phyloP scores from a whole-genome alignment of 2,113 vertebrate species.

The Leptosomus discolor region DNA sequence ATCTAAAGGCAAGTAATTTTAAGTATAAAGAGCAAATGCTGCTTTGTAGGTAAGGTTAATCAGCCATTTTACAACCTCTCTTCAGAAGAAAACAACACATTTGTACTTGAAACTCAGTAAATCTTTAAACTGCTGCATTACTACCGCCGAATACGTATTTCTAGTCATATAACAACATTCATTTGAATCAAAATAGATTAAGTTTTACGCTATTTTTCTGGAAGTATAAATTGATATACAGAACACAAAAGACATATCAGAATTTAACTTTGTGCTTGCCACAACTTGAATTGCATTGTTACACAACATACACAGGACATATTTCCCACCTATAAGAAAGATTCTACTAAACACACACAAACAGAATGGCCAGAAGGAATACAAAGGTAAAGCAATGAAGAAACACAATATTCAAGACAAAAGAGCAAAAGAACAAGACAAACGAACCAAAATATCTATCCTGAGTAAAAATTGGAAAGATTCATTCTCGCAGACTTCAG shows the following conservation, averaged over 20 bases:
- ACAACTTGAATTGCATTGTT: neutral
- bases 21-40: neutral
- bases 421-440: too few relatives aligned
- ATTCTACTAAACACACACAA: neutral
- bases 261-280: neutral
- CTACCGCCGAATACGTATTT: neutral
- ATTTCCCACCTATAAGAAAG: neutral
- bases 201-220: neutral
- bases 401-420: neutral
- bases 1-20: neutral
- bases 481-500: too few relatives aligned
- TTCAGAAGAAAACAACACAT: neutral
- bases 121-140: neutral
- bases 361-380: neutral
- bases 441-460: too few relatives aligned
- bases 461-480: too few relatives aligned
- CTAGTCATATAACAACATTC: neutral
- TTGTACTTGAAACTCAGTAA: neutral
- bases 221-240: neutral
- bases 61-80: neutral
- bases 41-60: neutral
- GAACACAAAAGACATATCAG: neutral
- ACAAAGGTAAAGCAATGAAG: neutral
- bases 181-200: neutral
- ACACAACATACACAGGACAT: neutral